A percentile compares a stretch with the other conserved stretches of the same genome.
phyloP scores from a whole-genome alignment of 35 echinoderm and acorn worm genomes.

The Stichopus chloronotus region DNA sequence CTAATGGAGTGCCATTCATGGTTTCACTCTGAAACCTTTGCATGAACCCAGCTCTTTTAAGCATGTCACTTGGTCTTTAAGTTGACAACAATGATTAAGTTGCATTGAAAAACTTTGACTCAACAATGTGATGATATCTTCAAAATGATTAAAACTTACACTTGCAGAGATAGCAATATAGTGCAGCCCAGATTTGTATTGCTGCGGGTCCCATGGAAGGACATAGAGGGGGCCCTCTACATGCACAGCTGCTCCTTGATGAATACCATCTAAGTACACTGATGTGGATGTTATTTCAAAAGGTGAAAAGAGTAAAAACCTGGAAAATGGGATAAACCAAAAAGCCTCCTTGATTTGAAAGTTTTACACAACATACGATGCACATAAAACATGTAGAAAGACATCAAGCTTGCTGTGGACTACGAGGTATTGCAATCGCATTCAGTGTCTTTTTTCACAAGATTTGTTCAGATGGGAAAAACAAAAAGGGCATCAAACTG shows the following conservation, averaged over 20 bases:
- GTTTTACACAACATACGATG: neutral
- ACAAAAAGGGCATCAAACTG: too few species aligned
- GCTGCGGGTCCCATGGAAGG: constrained; percentile 81
- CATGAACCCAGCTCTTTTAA: too few species aligned
- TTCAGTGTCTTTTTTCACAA: too few species aligned
- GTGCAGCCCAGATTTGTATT: constrained; percentile 76
- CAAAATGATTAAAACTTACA: constrained; percentile 55
- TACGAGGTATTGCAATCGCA: too few species aligned
- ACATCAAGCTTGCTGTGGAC: neutral
- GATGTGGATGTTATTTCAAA: constrained; percentile 60
- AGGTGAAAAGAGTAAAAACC: constrained; percentile 90
- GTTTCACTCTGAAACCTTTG: too few species aligned
- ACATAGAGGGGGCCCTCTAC: constrained; percentile 90
- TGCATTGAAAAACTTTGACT: too few species aligned
- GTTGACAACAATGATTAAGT: too few species aligned
- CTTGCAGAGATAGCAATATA: constrained; percentile 78
- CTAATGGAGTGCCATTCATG: too few species aligned
- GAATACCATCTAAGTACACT: constrained; percentile 72
- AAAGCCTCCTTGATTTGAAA: neutral
- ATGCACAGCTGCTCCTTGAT: constrained; percentile 63
- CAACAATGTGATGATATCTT: neutral
- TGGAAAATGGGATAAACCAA: constrained; percentile 34
- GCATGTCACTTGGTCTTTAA: too few species aligned
- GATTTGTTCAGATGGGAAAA: too few species aligned
- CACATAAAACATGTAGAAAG: neutral